Evolutionary conservation across 2,113 vertebrate genomes (phyloP), one percentile per base, ranked within the genome.

Genomic region (Todiramphus saurophagus): DNA sequence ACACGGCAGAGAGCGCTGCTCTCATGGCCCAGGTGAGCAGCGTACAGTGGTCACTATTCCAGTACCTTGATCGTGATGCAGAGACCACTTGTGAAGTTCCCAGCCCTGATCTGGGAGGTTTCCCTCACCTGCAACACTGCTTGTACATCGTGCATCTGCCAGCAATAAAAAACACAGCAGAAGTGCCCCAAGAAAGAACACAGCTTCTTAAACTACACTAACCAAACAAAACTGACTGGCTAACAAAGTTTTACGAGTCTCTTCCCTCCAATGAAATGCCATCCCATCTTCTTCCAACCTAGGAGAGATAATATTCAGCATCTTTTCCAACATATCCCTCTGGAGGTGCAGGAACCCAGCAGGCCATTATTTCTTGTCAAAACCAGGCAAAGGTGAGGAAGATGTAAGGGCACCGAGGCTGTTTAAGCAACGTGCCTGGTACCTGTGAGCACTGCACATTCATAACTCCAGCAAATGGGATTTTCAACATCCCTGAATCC

Each of bases 101-200:
- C 59, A 77, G 53, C 17, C 48, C 48, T 21, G 48, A 14, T 24
- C n/a, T 25, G 53, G 80, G 90, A 86, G n/a, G 7, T 68, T 41
- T 83, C 58, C 80, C 46, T 30, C 23, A 35, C 74, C 84, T 72
- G 72, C 11, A 11, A 7, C 0, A 1, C 53, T 37, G 72, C 43
- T 3, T 43, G 21, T 3, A 35, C 10, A 1, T 0, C 6, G 5
- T 1, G 27, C 15, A 6, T 6, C 51, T 12, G 0, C 74, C 78
- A 39, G 4, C 2, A 64, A 4, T 41, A 6, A 72, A 6, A 13
- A 60, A 60, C 55, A 35, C 43, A 55, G 19, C 5, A 4, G 17
- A 56, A 37, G 63, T 1, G 11, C 7, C 50, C 64, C 28, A 3
- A 3, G 66, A 41, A n/a, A 9, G 18, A 53, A n/a, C 4, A 13